A percentile compares a stretch with the other conserved stretches of the same genome.
These are phyloP conservation scores for Bombus impatiens DNA, from an alignment of 1,140 invertebrate genomes.

Conservation along the genomic window DNA sequence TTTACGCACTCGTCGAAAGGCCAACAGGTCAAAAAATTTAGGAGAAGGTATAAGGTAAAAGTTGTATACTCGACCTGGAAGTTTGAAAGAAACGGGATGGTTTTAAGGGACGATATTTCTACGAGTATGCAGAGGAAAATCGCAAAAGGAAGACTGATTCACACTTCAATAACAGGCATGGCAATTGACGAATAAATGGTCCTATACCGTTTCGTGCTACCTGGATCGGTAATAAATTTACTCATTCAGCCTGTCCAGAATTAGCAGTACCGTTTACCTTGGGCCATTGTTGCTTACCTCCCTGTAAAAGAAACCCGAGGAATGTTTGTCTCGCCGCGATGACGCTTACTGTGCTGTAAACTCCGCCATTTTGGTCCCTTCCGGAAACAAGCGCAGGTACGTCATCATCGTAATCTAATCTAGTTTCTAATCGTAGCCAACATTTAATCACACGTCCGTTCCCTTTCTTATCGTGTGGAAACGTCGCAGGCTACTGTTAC, in stretches of 20 bases:
- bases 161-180: fast-evolving
- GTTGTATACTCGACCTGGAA: fast-evolving
- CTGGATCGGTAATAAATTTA: no score
- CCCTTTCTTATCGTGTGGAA: neutral
- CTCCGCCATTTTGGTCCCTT: slow-evolving; percentile 41
- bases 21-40: neutral
- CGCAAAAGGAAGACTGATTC: no score
- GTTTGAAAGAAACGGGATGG: no score
- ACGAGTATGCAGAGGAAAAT: fast-evolving
- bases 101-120: no score
- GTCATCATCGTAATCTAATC: neutral
- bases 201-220: fast-evolving
- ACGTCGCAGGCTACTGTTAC: no score
- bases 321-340: no score
- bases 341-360: neutral
- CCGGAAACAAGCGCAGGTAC: neutral
- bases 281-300: no score
- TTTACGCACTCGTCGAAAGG: no score
- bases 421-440: neutral
- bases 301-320: fast-evolving
- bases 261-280: no score
- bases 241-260: no score
- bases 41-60: fast-evolving
- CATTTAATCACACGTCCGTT: neutral
- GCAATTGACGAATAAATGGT: no score